Evolutionary conservation across 2,888 invertebrate species (phyloP).

Genomic region (Melangyna quadrimaculata): DNA sequence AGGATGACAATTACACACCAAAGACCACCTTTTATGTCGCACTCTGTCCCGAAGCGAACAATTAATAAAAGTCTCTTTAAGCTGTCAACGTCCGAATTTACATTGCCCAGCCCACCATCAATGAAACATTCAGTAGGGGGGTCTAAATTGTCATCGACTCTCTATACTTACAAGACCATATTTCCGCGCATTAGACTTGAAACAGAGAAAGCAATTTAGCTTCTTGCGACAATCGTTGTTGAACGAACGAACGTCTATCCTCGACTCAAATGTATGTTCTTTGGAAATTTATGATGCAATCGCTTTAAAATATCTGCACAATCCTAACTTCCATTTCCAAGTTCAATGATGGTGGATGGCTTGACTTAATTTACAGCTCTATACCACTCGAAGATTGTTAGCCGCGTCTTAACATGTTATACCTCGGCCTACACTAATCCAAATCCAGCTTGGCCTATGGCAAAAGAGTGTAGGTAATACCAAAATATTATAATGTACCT

Average conservation of each 20-base stretch:
- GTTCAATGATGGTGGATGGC: slow-evolving; percentile 44
- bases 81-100: slow-evolving; percentile 49
- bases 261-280: slow-evolving; percentile 32
- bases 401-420: slow-evolving; percentile 15
- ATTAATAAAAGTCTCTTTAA: slow-evolving; percentile 69
- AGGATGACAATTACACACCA: slow-evolving; percentile 5
- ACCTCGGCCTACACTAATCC: slow-evolving; percentile 50
- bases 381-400: slow-evolving; percentile 33
- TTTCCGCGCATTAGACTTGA: slow-evolving; percentile 45
- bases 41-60: slow-evolving; percentile 39
- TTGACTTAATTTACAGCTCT: slow-evolving; percentile 64
- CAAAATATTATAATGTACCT: too few relatives aligned
- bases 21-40: slow-evolving; percentile 50
- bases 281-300: slow-evolving; percentile 66
- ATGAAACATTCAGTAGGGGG: slow-evolving; percentile 31
- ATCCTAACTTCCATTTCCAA: slow-evolving; percentile 53
- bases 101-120: slow-evolving; percentile 34
- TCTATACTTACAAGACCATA: slow-evolving; percentile 16
- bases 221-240: slow-evolving; percentile 25
- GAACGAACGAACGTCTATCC: too few relatives aligned
- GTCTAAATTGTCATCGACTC: slow-evolving; percentile 13
- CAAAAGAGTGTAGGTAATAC: not conserved
- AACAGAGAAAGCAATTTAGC: slow-evolving; percentile 57
- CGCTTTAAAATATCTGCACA: slow-evolving; percentile 44
- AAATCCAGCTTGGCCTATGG: slow-evolving; percentile 13